A percentile compares a stretch with the other conserved stretches of the same genome.
Evolutionary conservation across 2,113 vertebrate genomes (phyloP).

Genomic region (Zingel zingel): DNA sequence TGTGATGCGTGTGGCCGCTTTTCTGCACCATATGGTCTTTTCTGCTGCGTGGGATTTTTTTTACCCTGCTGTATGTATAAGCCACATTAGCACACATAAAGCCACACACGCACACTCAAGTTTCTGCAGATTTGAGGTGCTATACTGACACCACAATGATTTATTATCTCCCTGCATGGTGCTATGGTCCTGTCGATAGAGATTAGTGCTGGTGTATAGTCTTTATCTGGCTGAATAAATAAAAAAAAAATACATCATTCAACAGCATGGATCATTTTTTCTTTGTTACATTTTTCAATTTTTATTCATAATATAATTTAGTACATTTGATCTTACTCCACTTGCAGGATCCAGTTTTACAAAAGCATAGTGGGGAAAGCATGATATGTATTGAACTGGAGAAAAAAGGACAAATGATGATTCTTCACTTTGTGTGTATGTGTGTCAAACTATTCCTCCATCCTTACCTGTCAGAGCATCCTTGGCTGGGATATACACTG

Average conservation of each 20-base stretch:
- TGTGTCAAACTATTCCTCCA: neutral
- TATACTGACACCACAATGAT: slow-evolving; percentile 47
- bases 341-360: neutral
- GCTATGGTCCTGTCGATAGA: slow-evolving; percentile 11
- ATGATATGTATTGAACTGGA: neutral
- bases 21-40: slow-evolving; percentile 72
- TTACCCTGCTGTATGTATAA: slow-evolving; percentile 24
- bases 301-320: neutral
- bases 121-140: slow-evolving; percentile 41
- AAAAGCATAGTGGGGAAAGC: neutral
- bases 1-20: slow-evolving; percentile 43
- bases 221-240: slow-evolving; percentile 19
- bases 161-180: slow-evolving; percentile 42
- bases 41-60: slow-evolving; percentile 53
- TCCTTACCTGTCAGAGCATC: slow-evolving; percentile 3
- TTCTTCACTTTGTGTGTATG: neutral
- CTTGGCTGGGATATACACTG: neutral
- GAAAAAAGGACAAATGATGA: neutral
- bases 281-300: neutral
- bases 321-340: neutral
- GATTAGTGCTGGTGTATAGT: slow-evolving; percentile 25
- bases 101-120: slow-evolving; percentile 10
- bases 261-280: neutral
- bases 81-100: slow-evolving; percentile 36
- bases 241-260: neutral